A percentile compares a stretch with the other conserved stretches of the same genome.
Conservation (phyloP, 2,888 invertebrate genomes). For the Leptinotarsa tumamoca region DNA sequence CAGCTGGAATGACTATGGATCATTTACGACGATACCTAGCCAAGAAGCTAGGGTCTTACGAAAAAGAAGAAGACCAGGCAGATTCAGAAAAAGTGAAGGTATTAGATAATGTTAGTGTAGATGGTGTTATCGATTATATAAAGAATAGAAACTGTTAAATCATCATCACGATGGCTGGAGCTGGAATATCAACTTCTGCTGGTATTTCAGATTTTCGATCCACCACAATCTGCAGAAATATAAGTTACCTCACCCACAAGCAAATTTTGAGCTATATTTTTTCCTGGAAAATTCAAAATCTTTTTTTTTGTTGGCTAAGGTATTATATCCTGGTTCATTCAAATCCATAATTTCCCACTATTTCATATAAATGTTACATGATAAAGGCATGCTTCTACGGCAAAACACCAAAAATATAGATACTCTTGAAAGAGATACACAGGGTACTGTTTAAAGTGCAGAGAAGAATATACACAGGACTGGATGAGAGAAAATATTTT, state of each 20-base stretch:
- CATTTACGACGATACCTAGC: slow-evolving; percentile 75
- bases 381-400: slow-evolving; percentile 81
- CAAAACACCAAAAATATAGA: slow-evolving; percentile 95
- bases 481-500: slow-evolving; percentile 80
- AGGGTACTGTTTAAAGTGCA: slow-evolving; percentile 86
- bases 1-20: slow-evolving; percentile 69
- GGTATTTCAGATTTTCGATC: slow-evolving; percentile 98
- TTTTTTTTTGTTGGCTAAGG: slow-evolving; percentile 91
- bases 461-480: slow-evolving; percentile 77
- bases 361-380: slow-evolving; percentile 86
- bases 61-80: slow-evolving; percentile 59
- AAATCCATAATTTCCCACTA: slow-evolving; percentile 93
- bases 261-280: slow-evolving; percentile 91
- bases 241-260: slow-evolving; percentile 89
- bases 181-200: slow-evolving; percentile 96
- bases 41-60: slow-evolving; percentile 73
- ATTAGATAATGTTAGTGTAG: slow-evolving; percentile 73
- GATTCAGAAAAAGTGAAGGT: slow-evolving; percentile 58
- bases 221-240: slow-evolving; percentile 93
- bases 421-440: slow-evolving; percentile 87
- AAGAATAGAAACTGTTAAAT: slow-evolving; percentile 82
- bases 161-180: slow-evolving; percentile 93
- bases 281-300: slow-evolving; percentile 91
- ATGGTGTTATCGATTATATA: slow-evolving; percentile 85
- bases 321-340: slow-evolving; percentile 87